Evolutionary conservation across 2,888 invertebrate species (phyloP).

Genomic region (Pristionchus mayeri): DNA sequence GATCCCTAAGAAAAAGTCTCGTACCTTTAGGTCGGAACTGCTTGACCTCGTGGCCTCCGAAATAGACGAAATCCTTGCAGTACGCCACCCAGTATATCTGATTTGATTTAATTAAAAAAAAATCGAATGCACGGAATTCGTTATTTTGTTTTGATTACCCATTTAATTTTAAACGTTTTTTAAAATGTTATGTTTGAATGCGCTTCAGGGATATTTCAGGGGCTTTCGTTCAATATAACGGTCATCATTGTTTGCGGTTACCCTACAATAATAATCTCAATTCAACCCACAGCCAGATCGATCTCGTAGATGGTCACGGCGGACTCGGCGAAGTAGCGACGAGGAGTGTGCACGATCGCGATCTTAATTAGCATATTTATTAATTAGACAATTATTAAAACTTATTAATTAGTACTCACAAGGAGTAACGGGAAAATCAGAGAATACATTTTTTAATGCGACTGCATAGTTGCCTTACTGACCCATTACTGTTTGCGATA

Average conservation of each 20-base stretch:
- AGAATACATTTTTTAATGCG: too few relatives aligned
- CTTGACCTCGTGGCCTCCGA: constrained; percentile 22
- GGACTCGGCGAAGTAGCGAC: background rate
- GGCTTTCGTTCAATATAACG: too few relatives aligned
- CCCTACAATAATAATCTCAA: too few relatives aligned
- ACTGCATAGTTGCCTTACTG: too few relatives aligned
- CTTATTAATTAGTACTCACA: too few relatives aligned
- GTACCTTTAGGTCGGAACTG: background rate
- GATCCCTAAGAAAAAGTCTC: too few relatives aligned
- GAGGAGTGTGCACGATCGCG: background rate
- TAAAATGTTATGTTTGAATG: background rate
- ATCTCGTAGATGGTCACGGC: background rate
- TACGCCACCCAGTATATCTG: constrained; percentile 21
- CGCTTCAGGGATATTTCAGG: background rate
- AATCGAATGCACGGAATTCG: too few relatives aligned
- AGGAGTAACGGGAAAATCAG: too few relatives aligned
- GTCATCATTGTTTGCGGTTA: too few relatives aligned
- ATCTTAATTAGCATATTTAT: background rate
- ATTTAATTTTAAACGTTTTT: background rate
- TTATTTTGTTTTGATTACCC: background rate
- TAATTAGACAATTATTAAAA: too few relatives aligned
- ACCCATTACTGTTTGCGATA: too few relatives aligned
- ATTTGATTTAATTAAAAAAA: background rate
- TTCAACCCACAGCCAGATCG: background rate
- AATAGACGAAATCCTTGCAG: background rate